Evolutionary conservation across 1,140 invertebrate genomes (phyloP).

Genomic region (Nixonia krombeini): DNA sequence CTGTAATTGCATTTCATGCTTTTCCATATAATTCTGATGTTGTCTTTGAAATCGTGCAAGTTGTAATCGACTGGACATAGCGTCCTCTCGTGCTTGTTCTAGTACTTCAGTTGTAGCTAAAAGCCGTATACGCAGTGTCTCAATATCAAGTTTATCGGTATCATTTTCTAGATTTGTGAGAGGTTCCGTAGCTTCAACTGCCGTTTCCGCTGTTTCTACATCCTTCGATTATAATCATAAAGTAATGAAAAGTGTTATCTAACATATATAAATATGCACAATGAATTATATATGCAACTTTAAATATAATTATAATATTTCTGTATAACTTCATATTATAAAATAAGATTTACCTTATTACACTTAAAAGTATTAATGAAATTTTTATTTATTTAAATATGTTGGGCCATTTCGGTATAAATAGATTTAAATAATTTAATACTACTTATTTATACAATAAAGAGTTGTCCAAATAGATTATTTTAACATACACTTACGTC

Average conservation of each 20-base stretch:
- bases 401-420: no score
- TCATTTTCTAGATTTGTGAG: constrained; percentile 45
- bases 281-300: no score
- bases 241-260: no score
- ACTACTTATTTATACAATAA: constrained; percentile 1
- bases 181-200: constrained; percentile 66
- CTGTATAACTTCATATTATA: no score
- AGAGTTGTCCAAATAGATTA: no score
- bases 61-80: constrained; percentile 60
- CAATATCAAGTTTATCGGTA: constrained; percentile 56
- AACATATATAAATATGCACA: no score
- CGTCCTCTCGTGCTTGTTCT: constrained; percentile 65
- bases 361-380: no score
- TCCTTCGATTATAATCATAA: constrained; percentile 51
- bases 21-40: constrained; percentile 68
- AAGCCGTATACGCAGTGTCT: constrained; percentile 57
- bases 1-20: constrained; percentile 67
- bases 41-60: constrained; percentile 65
- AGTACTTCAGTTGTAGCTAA: constrained; percentile 62
- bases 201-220: constrained; percentile 60
- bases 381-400: no score
- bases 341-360: no score
- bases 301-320: no score
- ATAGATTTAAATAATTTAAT: constrained; percentile 1
- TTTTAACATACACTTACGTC: constrained; percentile 56